These are phyloP conservation scores for Phortica magna DNA, from an alignment of 2,888 invertebrate species.

Conservation along the genomic window DNA sequence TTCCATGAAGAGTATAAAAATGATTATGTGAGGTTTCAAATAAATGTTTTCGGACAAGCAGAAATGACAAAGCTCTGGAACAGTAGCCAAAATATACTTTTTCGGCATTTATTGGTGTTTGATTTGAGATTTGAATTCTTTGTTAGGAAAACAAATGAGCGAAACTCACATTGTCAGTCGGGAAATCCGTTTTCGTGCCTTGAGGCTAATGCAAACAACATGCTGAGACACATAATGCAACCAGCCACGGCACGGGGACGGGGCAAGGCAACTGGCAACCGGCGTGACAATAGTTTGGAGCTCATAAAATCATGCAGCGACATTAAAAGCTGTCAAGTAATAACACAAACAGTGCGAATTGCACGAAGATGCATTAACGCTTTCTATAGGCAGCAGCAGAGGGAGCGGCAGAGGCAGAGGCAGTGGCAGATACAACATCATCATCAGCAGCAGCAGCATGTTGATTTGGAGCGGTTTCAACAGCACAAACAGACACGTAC, in stretches of 20 bases:
- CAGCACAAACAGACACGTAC: conserved; percentile 18
- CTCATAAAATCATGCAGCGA: conserved; percentile 4
- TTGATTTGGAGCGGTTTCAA: background rate
- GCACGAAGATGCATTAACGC: background rate
- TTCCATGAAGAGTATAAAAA: no score
- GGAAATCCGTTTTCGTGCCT: background rate
- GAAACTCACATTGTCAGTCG: background rate
- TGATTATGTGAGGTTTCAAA: no score
- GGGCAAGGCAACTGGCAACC: background rate
- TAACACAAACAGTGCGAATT: background rate
- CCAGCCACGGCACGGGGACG: background rate
- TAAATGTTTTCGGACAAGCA: no score
- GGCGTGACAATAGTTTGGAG: background rate
- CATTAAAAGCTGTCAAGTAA: conserved; percentile 2
- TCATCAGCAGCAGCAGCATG: background rate
- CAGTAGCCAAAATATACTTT: no score
- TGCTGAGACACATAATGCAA: background rate
- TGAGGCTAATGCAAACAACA: background rate
- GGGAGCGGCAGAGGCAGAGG: no score
- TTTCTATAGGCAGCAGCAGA: background rate
- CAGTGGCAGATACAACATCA: no score
- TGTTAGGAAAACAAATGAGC: background rate
- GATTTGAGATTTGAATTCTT: background rate
- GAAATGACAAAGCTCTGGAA: no score
- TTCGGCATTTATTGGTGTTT: no score